Evolutionary conservation across 2,888 invertebrate genomes (phyloP).

Genomic region (Neoitamus cyanurus): DNA sequence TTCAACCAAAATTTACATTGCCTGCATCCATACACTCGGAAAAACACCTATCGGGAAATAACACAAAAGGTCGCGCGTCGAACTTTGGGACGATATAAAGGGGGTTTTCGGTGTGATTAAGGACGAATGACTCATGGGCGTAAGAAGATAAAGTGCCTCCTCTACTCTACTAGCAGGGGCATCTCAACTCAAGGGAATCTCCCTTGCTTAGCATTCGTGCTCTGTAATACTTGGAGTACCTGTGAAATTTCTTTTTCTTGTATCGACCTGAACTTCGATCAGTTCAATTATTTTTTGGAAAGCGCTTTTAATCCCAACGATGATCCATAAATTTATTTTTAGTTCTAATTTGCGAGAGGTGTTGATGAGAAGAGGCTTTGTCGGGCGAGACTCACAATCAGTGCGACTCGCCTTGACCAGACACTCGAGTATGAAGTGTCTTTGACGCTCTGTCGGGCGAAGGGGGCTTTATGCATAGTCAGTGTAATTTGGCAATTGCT

Average conservation of each 20-base stretch:
- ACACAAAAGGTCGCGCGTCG: background rate
- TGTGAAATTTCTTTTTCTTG: background rate
- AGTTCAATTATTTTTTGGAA: background rate
- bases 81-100: background rate
- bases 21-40: background rate
- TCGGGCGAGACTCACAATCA: background rate
- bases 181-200: background rate
- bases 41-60: background rate
- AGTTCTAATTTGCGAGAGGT: background rate
- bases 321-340: conserved; percentile 5
- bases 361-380: background rate
- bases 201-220: background rate
- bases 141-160: background rate
- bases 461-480: background rate
- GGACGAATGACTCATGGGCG: background rate
- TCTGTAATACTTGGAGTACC: background rate
- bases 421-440: background rate
- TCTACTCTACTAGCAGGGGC: background rate
- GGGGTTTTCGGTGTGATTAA: background rate
- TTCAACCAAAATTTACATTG: background rate
- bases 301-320: background rate
- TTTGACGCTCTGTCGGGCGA: background rate
- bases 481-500: background rate
- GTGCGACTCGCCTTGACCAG: background rate
- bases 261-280: background rate